These are phyloP conservation scores for Virgularia gustaviana DNA, from an alignment of 92 coral and sea anemone species.

Conservation along the genomic window DNA sequence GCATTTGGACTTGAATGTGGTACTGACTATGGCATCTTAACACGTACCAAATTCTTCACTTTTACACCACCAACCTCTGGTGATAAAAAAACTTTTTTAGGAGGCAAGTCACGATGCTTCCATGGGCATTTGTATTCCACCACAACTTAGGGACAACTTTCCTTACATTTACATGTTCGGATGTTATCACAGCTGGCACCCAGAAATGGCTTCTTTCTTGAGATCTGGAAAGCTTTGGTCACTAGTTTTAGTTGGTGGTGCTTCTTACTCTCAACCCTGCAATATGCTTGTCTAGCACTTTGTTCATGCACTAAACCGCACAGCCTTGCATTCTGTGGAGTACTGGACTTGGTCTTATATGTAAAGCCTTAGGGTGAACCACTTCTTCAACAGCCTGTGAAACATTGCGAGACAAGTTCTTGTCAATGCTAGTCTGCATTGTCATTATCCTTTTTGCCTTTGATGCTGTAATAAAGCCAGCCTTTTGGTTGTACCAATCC, in stretches of 20 bases:
- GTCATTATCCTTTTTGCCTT: conserved; percentile 60
- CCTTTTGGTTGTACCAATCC: conserved; percentile 52
- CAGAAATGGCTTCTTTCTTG: background rate
- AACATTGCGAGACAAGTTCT: conserved; percentile 26
- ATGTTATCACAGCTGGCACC: conserved; percentile 5
- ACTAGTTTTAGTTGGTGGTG: background rate
- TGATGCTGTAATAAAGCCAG: conserved; percentile 67
- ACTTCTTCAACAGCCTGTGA: background rate
- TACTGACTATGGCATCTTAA: background rate
- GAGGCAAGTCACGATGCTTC: background rate
- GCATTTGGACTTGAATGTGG: background rate
- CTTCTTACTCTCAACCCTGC: background rate
- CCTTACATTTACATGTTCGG: background rate
- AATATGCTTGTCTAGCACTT: background rate
- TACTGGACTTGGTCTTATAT: background rate
- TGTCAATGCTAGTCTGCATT: conserved; percentile 55
- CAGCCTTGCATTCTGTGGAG: background rate
- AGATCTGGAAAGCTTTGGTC: background rate
- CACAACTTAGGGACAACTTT: background rate
- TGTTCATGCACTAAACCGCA: conserved; percentile 5
- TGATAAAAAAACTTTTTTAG: background rate
- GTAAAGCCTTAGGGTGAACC: background rate
- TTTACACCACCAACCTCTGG: background rate
- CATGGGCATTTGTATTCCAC: background rate
- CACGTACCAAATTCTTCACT: background rate